phyloP scores from a whole-genome alignment of 2,113 vertebrate species.

The Brachyistius frenatus region DNA sequence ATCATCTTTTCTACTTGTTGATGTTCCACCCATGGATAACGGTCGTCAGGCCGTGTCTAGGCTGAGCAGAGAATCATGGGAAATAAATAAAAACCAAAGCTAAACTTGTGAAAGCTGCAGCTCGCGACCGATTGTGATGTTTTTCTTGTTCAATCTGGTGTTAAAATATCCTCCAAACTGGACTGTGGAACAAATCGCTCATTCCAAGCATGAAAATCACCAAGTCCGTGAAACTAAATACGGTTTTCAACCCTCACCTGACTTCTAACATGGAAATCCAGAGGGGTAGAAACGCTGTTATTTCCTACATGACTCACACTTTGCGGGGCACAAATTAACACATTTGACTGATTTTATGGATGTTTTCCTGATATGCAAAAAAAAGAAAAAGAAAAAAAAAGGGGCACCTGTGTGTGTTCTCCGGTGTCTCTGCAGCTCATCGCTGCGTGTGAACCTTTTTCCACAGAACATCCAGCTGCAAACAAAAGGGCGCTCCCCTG shows the following conservation, averaged over 20 bases:
- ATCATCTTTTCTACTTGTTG: too few relatives aligned
- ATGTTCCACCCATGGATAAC: neutral
- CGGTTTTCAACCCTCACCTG: conserved; percentile 31
- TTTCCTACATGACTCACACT: conserved; percentile 48
- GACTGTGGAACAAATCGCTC: conserved; percentile 1
- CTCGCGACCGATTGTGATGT: neutral
- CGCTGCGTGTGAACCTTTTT: conserved; percentile 98
- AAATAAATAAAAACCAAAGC: neutral
- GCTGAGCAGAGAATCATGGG: neutral
- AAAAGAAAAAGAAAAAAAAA: conserved; percentile 37
- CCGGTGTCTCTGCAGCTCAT: conserved; percentile 98
- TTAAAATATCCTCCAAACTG: conserved; percentile 24
- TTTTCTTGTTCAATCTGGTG: conserved; percentile 18
- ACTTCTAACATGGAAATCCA: conserved; percentile 49
- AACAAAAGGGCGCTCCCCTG: conserved; percentile 97
- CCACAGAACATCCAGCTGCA: conserved; percentile 99
- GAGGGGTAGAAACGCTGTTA: conserved; percentile 19
- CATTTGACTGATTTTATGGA: conserved; percentile 53
- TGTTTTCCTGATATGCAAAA: conserved; percentile 61
- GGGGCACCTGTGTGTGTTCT: conserved; percentile 96
- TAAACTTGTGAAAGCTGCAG: neutral
- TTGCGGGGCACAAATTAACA: conserved; percentile 61
- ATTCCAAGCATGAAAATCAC: conserved; percentile 31
- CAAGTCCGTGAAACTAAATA: conserved; percentile 31
- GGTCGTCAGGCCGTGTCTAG: neutral